phyloP scores from a whole-genome alignment of 1,140 invertebrate genomes.

The Drosophila lowei region DNA sequence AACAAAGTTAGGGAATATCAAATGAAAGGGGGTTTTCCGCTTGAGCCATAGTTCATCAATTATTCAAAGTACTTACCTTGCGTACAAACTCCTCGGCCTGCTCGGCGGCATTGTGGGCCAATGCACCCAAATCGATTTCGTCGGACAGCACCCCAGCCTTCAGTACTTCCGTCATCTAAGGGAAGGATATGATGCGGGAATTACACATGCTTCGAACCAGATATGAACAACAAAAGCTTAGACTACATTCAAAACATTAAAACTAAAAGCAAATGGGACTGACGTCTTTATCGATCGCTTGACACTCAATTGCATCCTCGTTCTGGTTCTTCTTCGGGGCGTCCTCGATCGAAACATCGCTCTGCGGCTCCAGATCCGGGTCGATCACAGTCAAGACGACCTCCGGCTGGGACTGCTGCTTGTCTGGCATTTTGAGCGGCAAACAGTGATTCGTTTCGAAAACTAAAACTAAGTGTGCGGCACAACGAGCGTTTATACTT shows the following conservation, averaged over 20 bases:
- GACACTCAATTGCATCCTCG: conserved; percentile 29
- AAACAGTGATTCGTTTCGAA: conserved; percentile 32
- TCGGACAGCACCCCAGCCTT: conserved; percentile 92
- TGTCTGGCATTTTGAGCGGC: conserved; percentile 42
- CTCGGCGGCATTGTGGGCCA: conserved; percentile 94
- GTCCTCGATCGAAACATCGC: conserved; percentile 10
- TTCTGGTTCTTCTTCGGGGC: conserved; percentile 23
- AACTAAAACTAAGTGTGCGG: conserved; percentile 38
- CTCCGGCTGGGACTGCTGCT: conserved; percentile 27
- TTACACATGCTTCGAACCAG: not conserved
- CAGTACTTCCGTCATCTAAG: conserved; percentile 90
- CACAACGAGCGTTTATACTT: conserved; percentile 46
- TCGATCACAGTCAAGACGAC: conserved; percentile 30
- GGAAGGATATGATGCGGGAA: conserved; percentile 36
- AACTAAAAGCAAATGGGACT: conserved; percentile 37
- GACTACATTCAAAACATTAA: not conserved
- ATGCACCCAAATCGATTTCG: conserved; percentile 91
- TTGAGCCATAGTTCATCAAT: not conserved
- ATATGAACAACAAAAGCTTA: conserved; percentile 19
- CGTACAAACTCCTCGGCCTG: conserved; percentile 97
- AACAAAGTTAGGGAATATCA: not conserved
- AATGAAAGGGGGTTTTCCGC: not conserved
- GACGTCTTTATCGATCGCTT: conserved; percentile 43
- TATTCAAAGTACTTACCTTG: conserved; percentile 85
- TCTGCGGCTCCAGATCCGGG: not conserved